Evolutionary conservation across 64 coral and sea anemone genomes (phyloP), one percentile per base, ranked within the genome.

Genomic region (Porites australiensis): DNA sequence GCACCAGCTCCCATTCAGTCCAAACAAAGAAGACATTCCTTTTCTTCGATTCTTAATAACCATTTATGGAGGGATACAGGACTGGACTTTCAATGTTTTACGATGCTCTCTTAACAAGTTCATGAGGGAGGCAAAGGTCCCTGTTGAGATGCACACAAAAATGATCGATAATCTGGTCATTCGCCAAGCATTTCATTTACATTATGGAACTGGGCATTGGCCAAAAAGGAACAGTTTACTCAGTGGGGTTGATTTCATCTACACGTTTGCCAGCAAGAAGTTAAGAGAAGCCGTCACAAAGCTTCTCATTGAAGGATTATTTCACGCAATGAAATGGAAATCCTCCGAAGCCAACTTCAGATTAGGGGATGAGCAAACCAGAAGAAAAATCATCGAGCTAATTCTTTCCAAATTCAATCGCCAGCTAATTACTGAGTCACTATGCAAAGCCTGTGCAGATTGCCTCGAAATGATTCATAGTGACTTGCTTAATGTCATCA

Each of bases 31-130:
- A 14, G 46, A 75, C 11, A 15, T 15, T 3, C 20, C 13, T 16
- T 75, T 75, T 46, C 72, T 75, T 47, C 72, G 15, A 22, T 90
- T 90, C 68, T 53, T 63, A 19, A 19, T 66, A 11, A 12, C 68
- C 12, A 58, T 90, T 10, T 80, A 70, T 71, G 77, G 75, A 67
- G 18, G 44, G 50, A 71, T 90, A 22, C 53, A 71, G 48, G 88
- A 80, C 21, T 53, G 53, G 44, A 81, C 88, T 19, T 90, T 90
- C 23, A 80, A 70, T 77, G 66, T 70, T 0, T 64, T 90, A 14
- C 79, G 58, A 49, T 27, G 55, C 12, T 19, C 45, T 19, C 6
- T 90, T 8, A 20, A 71, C 3, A 18, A 20, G 44, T 76, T 72
- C 10, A 18, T 90, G 16, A 13, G 19, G 10, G 5, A 11, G 16